Conservation (phyloP, 2,888 invertebrate genomes). For the Vandiemenella viatica region DNA sequence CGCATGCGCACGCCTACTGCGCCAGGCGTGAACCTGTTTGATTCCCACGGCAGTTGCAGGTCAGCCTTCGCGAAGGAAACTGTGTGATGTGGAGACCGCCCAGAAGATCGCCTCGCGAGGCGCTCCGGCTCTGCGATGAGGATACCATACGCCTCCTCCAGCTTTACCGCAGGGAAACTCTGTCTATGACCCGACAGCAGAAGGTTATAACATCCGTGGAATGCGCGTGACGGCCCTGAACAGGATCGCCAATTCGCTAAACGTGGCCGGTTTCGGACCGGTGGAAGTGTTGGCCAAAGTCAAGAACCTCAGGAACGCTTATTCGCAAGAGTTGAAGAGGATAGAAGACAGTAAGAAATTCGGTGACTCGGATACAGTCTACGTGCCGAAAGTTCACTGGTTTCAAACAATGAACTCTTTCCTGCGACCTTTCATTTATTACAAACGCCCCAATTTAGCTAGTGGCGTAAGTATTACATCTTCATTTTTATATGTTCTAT, state of each 20-base stretch:
- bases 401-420: not conserved
- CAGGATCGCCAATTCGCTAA: not conserved
- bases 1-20: no score
- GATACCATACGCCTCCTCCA: not conserved
- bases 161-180: not conserved
- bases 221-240: not conserved
- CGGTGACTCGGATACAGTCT: not conserved
- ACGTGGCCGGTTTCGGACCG: not conserved
- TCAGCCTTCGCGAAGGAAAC: no score
- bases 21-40: no score
- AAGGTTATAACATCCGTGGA: not conserved
- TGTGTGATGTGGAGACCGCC: no score
- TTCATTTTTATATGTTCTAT: no score
- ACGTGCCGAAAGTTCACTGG: slow-evolving; percentile 1
- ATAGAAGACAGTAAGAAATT: not conserved
- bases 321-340: slow-evolving; percentile 1
- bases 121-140: not conserved
- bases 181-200: not conserved
- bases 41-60: no score
- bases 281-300: not conserved
- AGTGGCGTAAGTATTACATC: no score
- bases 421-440: slow-evolving; percentile 1
- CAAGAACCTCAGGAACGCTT: not conserved
- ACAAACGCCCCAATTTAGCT: no score
- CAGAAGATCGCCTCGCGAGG: no score